Conservation (phyloP, 1,140 invertebrate genomes). For the Drosophila bocki region DNA sequence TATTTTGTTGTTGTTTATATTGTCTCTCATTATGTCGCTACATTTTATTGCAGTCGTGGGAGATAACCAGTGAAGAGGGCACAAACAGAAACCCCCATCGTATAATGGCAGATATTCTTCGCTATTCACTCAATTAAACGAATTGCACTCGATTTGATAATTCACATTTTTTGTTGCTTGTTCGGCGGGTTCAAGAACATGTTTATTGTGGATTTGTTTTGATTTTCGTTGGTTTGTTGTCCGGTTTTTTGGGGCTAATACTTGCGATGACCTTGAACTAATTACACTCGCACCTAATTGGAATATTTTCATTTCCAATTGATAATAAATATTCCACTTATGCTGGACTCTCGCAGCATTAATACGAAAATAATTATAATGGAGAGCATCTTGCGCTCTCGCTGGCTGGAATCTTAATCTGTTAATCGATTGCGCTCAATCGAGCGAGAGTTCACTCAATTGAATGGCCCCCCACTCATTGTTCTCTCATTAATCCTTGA, state of each 20-base stretch:
- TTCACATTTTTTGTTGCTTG: conserved; percentile 13
- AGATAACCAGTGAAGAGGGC: conserved; percentile 38
- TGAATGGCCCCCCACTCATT: conserved; percentile 27
- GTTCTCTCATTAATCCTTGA: conserved; percentile 73
- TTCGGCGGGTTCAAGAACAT: conserved; percentile 43
- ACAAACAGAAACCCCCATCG: conserved; percentile 18
- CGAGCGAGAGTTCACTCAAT: conserved; percentile 63
- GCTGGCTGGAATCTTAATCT: conserved; percentile 60
- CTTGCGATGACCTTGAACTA: conserved; percentile 68
- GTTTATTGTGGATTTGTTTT: conserved; percentile 46
- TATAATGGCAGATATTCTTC: background rate
- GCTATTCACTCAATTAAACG: conserved; percentile 47
- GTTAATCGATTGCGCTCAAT: conserved; percentile 76
- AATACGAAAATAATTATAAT: conserved; percentile 33
- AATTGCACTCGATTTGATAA: conserved; percentile 44
- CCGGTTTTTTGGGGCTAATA: conserved; percentile 14
- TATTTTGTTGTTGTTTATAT: conserved; percentile 23
- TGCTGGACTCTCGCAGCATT: conserved; percentile 45
- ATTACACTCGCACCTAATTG: conserved; percentile 39
- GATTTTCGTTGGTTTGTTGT: conserved; percentile 32
- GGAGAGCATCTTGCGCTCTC: conserved; percentile 23
- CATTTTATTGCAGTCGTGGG: conserved; percentile 12
- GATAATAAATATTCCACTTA: conserved; percentile 68
- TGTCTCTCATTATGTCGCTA: background rate
- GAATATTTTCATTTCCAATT: conserved; percentile 46